A percentile compares a stretch with the other conserved stretches of the same genome.
Conservation (phyloP, 1,140 invertebrate genomes). For the Nebria ingens region DNA sequence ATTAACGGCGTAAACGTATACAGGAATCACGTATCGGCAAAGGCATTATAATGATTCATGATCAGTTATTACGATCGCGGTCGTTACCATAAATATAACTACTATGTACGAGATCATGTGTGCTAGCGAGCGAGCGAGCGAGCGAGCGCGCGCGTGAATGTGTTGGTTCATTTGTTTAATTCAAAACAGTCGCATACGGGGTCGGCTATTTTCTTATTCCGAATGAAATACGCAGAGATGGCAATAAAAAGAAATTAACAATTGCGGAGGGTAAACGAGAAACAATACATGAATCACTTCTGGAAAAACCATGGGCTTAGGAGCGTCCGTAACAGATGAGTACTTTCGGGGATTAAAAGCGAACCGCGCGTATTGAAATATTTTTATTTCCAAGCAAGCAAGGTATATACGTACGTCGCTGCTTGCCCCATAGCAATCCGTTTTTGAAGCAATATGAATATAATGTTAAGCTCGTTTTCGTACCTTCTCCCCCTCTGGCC, state of each 20-base stretch:
- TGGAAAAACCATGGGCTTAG: neutral
- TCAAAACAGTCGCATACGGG: neutral
- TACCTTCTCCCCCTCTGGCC: neutral
- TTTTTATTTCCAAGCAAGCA: neutral
- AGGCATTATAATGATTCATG: neutral
- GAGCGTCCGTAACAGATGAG: constrained; percentile 5
- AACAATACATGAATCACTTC: constrained; percentile 10
- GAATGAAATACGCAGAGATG: neutral
- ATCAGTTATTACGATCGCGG: neutral
- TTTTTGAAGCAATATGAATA: constrained; percentile 6
- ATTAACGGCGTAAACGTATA: neutral
- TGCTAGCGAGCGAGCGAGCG: neutral
- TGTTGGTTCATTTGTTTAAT: too few relatives aligned
- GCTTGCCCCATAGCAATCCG: neutral
- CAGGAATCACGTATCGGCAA: neutral
- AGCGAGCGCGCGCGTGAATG: neutral
- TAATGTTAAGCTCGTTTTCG: constrained; percentile 2
- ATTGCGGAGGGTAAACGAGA: neutral
- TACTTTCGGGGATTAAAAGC: constrained; percentile 10
- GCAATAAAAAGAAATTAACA: neutral
- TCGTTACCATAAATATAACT: neutral
- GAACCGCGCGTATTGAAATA: neutral
- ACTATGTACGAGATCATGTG: neutral
- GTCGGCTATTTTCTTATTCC: neutral
- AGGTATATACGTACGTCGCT: neutral